phyloP scores from a whole-genome alignment of 2,113 vertebrate species.

The crab-eating macaque (Macaca fascicularis) region DNA sequence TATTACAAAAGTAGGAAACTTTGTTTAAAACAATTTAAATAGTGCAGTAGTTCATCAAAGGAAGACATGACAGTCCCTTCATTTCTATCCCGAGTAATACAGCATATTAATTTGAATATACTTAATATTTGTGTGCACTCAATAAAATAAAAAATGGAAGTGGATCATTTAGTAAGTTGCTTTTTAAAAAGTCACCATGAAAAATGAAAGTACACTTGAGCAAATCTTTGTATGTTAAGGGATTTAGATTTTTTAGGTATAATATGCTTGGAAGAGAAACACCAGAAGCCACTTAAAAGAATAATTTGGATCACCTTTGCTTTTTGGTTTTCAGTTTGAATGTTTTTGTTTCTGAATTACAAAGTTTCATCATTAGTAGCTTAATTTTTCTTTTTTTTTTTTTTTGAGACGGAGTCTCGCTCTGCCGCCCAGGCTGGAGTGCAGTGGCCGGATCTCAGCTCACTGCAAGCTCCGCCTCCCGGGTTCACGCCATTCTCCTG shows the following conservation, averaged over 20 bases:
- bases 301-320: not conserved
- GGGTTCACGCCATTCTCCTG: too few species aligned
- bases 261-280: not conserved
- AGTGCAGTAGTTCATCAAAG: not conserved
- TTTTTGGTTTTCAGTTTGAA: not conserved
- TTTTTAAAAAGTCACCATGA: not conserved
- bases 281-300: not conserved
- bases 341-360: not conserved
- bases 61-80: not conserved
- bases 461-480: too few species aligned
- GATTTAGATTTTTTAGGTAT: not conserved
- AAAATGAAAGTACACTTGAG: not conserved
- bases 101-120: not conserved
- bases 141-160: not conserved
- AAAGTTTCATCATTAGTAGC: not conserved
- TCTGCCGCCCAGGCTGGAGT: too few species aligned
- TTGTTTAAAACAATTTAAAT: constrained; percentile 4
- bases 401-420: not conserved
- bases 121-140: not conserved
- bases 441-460: too few species aligned
- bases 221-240: constrained; percentile 16
- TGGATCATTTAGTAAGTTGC: not conserved
- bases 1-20: not conserved
- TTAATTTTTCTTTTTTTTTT: constrained; percentile 17
- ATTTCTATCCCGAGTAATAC: not conserved